phyloP scores from a whole-genome alignment of 2,888 invertebrate species.

The Polia nebulosa region DNA sequence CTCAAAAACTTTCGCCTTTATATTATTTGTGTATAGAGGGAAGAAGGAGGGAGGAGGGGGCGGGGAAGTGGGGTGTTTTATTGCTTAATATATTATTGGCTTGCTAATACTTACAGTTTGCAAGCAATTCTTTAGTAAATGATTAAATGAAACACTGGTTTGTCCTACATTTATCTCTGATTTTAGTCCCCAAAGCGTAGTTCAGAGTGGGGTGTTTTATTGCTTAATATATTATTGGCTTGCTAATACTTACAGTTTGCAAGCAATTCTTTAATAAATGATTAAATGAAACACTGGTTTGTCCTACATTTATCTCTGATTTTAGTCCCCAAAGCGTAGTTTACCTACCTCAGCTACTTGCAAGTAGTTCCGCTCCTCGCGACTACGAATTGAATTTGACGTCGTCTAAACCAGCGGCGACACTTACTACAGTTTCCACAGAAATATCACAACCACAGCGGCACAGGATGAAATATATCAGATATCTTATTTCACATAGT shows the following conservation, averaged over 20 bases:
- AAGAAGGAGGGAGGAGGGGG: too few species aligned
- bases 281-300: neutral
- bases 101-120: neutral
- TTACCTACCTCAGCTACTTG: constrained; percentile 25
- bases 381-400: constrained; percentile 61
- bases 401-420: constrained; percentile 27
- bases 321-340: neutral
- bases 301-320: neutral
- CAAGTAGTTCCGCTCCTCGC: constrained; percentile 30
- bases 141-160: neutral
- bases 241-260: neutral
- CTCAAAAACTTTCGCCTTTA: too few species aligned
- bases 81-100: too few species aligned
- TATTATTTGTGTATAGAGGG: too few species aligned
- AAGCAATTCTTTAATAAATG: neutral
- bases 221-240: too few species aligned
- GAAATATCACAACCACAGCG: constrained; percentile 5
- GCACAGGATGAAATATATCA: neutral
- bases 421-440: constrained; percentile 28
- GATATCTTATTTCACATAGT: too few species aligned
- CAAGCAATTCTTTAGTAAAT: neutral
- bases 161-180: neutral
- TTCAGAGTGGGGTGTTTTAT: too few species aligned
- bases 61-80: too few species aligned
- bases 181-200: neutral